phyloP scores from a whole-genome alignment of 2,113 vertebrate genomes.

The Telmatochromis sp. region DNA sequence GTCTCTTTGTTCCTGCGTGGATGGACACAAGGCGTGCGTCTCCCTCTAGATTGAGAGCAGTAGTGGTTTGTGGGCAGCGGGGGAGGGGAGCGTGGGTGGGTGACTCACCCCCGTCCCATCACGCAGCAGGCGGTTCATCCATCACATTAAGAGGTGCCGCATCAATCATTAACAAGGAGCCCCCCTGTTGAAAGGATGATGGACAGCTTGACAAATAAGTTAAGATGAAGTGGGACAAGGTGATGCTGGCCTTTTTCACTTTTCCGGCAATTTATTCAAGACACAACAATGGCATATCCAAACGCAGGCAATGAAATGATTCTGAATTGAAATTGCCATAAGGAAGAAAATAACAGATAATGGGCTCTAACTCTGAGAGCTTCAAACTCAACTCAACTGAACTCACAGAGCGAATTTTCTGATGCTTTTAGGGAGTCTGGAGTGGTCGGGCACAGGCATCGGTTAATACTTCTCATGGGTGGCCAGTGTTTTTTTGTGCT shows the following conservation, averaged over 20 bases:
- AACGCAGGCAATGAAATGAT: constrained; percentile 6
- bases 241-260: constrained; percentile 39
- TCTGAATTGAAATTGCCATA: background rate
- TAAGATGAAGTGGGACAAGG: constrained; percentile 57
- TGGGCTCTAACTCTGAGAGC: background rate
- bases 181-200: constrained; percentile 56
- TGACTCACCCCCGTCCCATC: constrained; percentile 45
- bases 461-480: constrained; percentile 38
- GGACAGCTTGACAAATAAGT: constrained; percentile 68
- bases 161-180: constrained; percentile 71
- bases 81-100: background rate
- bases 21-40: constrained; percentile 49
- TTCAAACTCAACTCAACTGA: constrained; percentile 17
- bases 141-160: constrained; percentile 67
- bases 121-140: constrained; percentile 52
- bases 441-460: background rate
- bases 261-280: constrained; percentile 31
- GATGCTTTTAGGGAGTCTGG: constrained; percentile 1
- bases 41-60: background rate
- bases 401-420: background rate
- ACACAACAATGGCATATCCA: constrained; percentile 4
- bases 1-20: constrained; percentile 56
- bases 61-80: background rate
- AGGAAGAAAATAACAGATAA: constrained; percentile 25
- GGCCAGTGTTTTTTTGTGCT: background rate